These are phyloP conservation scores for Drosophila miranda DNA, from an alignment of 1,140 invertebrate species.

Conservation along the genomic window DNA sequence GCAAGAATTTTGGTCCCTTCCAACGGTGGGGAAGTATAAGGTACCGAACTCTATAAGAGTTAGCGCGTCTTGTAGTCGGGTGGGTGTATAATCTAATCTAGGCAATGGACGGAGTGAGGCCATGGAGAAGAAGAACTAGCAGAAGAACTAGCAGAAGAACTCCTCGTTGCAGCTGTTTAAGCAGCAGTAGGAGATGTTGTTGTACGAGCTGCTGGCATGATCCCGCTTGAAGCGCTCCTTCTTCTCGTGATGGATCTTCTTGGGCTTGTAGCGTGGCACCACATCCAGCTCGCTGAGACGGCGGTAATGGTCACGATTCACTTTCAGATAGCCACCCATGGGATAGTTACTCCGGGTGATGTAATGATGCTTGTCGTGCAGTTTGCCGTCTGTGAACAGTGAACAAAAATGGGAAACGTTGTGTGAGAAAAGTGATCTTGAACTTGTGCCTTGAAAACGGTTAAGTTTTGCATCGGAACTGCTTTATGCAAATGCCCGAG, in stretches of 20 bases:
- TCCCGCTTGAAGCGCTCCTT: conserved; percentile 69
- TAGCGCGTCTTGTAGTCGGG: conserved; percentile 46
- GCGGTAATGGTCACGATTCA: conserved; percentile 59
- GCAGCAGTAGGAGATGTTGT: conserved; percentile 77
- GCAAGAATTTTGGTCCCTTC: conserved; percentile 25
- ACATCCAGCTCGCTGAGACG: conserved; percentile 63
- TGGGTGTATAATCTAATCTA: conserved; percentile 17
- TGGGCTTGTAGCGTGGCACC: conserved; percentile 70
- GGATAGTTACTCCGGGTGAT: conserved; percentile 69
- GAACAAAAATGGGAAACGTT: conserved; percentile 20
- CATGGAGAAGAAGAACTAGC: conserved; percentile 27
- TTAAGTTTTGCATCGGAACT: conserved; percentile 66
- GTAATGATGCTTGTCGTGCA: conserved; percentile 51
- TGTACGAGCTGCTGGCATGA: conserved; percentile 45
- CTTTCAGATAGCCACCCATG: conserved; percentile 71
- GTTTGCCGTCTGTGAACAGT: conserved; percentile 52
- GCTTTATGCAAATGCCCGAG: conserved; percentile 45
- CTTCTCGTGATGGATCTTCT: conserved; percentile 57
- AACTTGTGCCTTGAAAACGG: conserved; percentile 71
- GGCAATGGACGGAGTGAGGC: conserved; percentile 51
- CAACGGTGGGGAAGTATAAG: conserved; percentile 38
- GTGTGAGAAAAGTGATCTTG: conserved; percentile 49
- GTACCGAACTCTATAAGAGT: conserved; percentile 75
- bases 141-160: conserved; percentile 80
- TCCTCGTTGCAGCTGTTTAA: conserved; percentile 69